Evolutionary conservation across 2,113 vertebrate species (phyloP), one percentile per base, ranked within the genome.

Genomic region (Symphodus melops): DNA sequence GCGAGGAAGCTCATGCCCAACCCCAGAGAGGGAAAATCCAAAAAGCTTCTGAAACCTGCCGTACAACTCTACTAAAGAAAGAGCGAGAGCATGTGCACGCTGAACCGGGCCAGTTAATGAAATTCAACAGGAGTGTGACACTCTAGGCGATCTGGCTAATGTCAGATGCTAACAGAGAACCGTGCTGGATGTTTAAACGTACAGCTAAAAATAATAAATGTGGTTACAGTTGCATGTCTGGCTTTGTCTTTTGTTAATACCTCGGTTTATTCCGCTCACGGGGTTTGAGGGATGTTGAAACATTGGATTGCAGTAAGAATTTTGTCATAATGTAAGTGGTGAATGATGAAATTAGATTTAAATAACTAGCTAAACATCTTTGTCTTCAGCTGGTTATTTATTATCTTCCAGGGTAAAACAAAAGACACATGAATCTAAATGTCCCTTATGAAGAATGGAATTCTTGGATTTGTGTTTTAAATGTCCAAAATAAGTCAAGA

Each of bases 101-200:
- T 58, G 68, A 66, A 74, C 37, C 28, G 0, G 8, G 56, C 52
- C 19, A 68, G 59, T 72, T 73, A 73, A 83, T 81, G 73, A 79
- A 78, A 84, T 86, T 77, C 52, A 77, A 54, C 62, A 65, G 56
- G 37, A 57, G 42, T 42, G 12, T 74, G 73, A 85, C 59, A 75
- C 72, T 63, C 59, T 20, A 23, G 28, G 66, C 60, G 57, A 11
- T 57, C 23, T 20, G 55, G 62, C 33, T 72, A 17, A 65, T 17
- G 17, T 25, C 48, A 39, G 17, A 75, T 49, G 67, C 33, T n/a
- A 42, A 58, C n/a, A 56, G 9, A 54, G 4, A 52, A 17, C 46
- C 42, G 39, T 41, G 33, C 54, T 13, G 20, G 68, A 58, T 67
- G 39, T 73, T 64, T 39, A 55, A 82, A 64, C 28, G 6, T 33